Conservation (phyloP, 2,113 vertebrate genomes). For the Bubo blakistoni region DNA sequence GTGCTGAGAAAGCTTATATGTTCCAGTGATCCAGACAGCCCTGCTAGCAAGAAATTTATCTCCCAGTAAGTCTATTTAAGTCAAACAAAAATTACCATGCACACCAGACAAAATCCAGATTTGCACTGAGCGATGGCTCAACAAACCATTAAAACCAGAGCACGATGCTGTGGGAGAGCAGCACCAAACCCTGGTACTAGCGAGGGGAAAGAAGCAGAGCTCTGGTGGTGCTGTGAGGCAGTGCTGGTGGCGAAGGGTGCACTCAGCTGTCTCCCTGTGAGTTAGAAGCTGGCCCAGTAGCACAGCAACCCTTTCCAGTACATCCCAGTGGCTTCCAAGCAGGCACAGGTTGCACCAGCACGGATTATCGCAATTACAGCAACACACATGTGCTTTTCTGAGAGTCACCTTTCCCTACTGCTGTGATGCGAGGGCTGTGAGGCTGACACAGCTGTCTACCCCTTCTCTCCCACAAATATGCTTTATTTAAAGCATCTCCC, state of each 20-base stretch:
- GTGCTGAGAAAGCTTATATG: background rate
- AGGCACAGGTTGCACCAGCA: background rate
- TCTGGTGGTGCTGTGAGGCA: rapidly evolving
- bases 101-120: background rate
- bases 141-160: background rate
- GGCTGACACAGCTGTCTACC: background rate
- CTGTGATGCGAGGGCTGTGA: background rate
- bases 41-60: background rate
- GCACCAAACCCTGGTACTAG: rapidly evolving
- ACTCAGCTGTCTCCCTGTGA: background rate
- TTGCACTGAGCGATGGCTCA: background rate
- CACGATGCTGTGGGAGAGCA: background rate
- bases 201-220: background rate
- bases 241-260: background rate
- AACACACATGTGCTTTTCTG: rapidly evolving
- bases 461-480: background rate
- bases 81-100: background rate
- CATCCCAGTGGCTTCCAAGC: background rate
- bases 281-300: background rate
- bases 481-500: background rate
- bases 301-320: background rate
- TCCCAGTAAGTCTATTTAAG: background rate
- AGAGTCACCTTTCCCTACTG: background rate
- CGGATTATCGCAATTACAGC: rapidly evolving
- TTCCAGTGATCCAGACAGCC: background rate